Base-by-base conservation (phyloP, 2,113 vertebrate species). In the Rhinichthys klamathensis region DNA sequence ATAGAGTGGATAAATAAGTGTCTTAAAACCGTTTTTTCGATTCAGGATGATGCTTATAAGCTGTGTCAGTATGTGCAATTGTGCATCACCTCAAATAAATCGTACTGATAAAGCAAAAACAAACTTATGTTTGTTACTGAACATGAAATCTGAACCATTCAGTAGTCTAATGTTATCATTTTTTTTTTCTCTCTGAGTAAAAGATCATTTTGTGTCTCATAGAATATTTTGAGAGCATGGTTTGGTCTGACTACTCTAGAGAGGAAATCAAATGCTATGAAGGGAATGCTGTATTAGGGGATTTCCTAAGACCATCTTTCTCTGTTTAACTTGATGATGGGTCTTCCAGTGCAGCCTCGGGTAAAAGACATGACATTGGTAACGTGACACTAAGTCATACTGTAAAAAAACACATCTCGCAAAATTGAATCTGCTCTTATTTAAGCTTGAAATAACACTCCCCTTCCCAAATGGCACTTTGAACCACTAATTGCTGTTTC, bases 1-100 rank as follows among this genome's bases (percentile, higher is more conserved):
- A 92, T 92, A 82, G 87, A 85, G 87, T 90, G 84, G 89, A 85
- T 93, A 93, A 93, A 94, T 91, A 90, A 88, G 90, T 91, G 89
- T 91, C 88, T 92, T 90, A 92, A 93, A 87, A 73, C 84, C 61
- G 72, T 92, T 84, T 74, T 30, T 93, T 93, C 87, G 80, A 90
- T 90, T 91, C 87, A 89, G 89, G 77, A 38, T 3, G 5, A 51
- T 46, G 89, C 79, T 41, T 89, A 85, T 89, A 91, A 89, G 91
- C 92, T 92, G 88, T 89, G 87, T 94, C 91, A 92, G 90, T 91
- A 91, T 84, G 73, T 85, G 30, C 44, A 86, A 84, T 67, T 84
- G 70, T 85, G 32, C 44, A 87, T 85, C 70, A 91, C 87, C 88
- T 89, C 82, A 1, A 83, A 91, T 88, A 85, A 91, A 90, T 80